Evolutionary conservation across 2,797 vertebrate species (phyloP).

Genomic region (Coreius guichenoti): DNA sequence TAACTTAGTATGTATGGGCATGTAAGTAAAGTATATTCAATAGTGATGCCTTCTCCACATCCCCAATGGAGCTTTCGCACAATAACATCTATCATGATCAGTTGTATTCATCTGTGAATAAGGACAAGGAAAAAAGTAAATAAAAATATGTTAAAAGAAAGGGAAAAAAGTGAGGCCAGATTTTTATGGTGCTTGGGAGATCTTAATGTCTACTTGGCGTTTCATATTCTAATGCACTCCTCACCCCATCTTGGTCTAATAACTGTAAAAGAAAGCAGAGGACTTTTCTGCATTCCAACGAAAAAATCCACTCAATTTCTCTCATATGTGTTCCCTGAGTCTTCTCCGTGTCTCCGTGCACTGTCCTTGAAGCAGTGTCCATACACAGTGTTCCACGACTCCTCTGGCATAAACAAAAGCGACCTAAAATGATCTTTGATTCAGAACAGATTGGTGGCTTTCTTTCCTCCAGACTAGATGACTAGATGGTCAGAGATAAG

Average conservation of each 20-base stretch:
- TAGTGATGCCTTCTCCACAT: neutral
- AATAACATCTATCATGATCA: neutral
- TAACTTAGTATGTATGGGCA: neutral
- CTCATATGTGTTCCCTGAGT: slow-evolving; percentile 61
- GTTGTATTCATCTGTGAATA: neutral
- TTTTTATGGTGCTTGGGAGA: slow-evolving; percentile 44
- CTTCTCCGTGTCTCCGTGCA: slow-evolving; percentile 45
- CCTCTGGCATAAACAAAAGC: slow-evolving; percentile 54
- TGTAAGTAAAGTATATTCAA: neutral
- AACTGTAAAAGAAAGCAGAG: slow-evolving; percentile 65
- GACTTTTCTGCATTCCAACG: slow-evolving; percentile 60
- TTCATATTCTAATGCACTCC: slow-evolving; percentile 57
- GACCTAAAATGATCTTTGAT: slow-evolving; percentile 56
- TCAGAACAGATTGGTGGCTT: slow-evolving; percentile 59
- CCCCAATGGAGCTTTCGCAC: neutral
- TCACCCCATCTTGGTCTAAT: slow-evolving; percentile 66
- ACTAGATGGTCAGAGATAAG: slow-evolving; percentile 54
- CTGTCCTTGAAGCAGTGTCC: slow-evolving; percentile 48
- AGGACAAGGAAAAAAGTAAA: slow-evolving; percentile 19
- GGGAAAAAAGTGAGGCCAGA: slow-evolving; percentile 2
- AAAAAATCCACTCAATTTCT: slow-evolving; percentile 46
- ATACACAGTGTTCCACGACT: slow-evolving; percentile 54
- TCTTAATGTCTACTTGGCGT: slow-evolving; percentile 48
- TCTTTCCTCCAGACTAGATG: slow-evolving; percentile 49
- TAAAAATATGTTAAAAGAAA: neutral